These are phyloP conservation scores for Calonectris borealis DNA, from an alignment of 2,113 vertebrate genomes.

Conservation along the genomic window DNA sequence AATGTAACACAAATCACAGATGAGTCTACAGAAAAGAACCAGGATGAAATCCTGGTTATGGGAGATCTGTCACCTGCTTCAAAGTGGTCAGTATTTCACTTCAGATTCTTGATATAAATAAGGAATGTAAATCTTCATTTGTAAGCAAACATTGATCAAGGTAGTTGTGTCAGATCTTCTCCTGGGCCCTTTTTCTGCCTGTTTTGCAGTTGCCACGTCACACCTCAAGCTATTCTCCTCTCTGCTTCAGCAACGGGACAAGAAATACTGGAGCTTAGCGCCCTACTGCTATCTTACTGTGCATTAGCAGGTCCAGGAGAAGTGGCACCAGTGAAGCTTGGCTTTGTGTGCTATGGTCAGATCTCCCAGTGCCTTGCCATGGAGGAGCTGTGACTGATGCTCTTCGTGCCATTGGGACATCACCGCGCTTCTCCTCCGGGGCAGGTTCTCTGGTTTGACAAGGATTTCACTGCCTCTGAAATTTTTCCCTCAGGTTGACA, in stretches of 20 bases:
- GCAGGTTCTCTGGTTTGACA: background rate
- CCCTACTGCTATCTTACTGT: background rate
- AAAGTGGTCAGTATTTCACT: slow-evolving; percentile 30
- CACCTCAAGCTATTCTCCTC: background rate
- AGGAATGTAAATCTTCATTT: background rate
- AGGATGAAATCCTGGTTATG: slow-evolving; percentile 19
- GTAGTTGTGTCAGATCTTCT: background rate
- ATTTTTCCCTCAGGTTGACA: background rate
- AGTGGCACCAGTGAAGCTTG: background rate
- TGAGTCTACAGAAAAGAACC: background rate
- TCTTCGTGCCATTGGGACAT: background rate
- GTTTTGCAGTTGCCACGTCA: background rate
- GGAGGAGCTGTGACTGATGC: background rate
- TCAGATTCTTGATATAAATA: slow-evolving; percentile 24
- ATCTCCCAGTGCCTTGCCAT: background rate
- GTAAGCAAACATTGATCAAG: slow-evolving; percentile 22
- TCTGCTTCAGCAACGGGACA: background rate
- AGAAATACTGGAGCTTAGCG: background rate
- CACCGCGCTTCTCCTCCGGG: background rate
- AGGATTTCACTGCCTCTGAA: background rate
- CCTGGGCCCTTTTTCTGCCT: background rate
- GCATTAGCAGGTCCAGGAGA: background rate
- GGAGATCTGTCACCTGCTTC: slow-evolving; percentile 30
- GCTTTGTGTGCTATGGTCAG: background rate
- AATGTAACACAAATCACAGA: slow-evolving; percentile 35